Base-by-base conservation (phyloP, 2,888 invertebrate genomes). In the Zaprionus obscuricornis region DNA sequence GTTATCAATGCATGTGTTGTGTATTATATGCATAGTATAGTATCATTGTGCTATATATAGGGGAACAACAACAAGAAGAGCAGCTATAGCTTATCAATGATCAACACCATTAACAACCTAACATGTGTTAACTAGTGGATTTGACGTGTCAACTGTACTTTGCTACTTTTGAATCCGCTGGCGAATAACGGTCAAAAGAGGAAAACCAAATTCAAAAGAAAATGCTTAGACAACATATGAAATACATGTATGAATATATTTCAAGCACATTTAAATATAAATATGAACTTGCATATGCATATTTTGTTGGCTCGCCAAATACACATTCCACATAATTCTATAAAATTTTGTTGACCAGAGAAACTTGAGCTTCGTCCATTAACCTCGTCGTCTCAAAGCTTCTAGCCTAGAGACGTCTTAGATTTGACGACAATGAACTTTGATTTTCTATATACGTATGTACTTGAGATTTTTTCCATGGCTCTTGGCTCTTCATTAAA, bases 61-160 rank as follows among this genome's bases (percentile, higher is more conserved):
- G n/a, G n/a, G n/a, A n/a, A 31, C 31, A 31, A 31, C 13, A n/a
- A n/a, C 7, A 36, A 7, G 40, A 49, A 13, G 31, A 40, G 50
- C 29, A 22, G 34, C 49, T 27, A 17, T 36, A 43, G 51, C 63
- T 73, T 73, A 73, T 70, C 70, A 51, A 47, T 63, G 22, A 47
- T 46, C 7, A 50, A 47, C 20, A 50, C 11, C 37, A 5, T 22
- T 42, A n/a, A n/a, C n/a, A n/a, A n/a, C 26, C 68, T 56, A 68
- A 71, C 39, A 42, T 14, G 13, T 29, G 34, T 43, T 60, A 47
- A 43, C 60, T n/a, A n/a, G 16, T 47, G 39, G 34, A 55, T 51
- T 72, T 27, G n/a, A 69, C 36, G 43, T 46, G 33, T 3, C 24
- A 29, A 73, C 70, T 70, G 70, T 70, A 70, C 70, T 45, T 47